Evolutionary conservation across 2,888 invertebrate species (phyloP), one percentile per base, ranked within the genome.

Genomic region (Andrena dorsata): DNA sequence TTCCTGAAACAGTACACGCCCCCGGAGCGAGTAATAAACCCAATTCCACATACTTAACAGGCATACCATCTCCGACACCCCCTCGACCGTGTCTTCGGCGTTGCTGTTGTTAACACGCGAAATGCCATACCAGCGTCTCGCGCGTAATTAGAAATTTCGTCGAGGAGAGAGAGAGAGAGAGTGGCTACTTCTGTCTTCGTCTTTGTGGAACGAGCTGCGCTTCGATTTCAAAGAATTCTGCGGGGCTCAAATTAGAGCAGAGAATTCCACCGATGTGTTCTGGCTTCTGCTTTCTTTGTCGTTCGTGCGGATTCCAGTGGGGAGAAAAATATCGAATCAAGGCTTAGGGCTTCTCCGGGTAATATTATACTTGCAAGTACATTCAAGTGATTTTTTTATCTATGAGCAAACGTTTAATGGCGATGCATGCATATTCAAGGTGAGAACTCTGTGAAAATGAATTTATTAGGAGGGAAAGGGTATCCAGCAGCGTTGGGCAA

Each of bases 11-110:
- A 85, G 85, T 88, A 58, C 73, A 79, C 85, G 79, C 73, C 76
- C 74, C 80, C 65, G 53, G 23, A 77, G 68, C 80, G 83, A 79
- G 82, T 87, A 90, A 89, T 89, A 89, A 90, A 89, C 90, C 86
- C 80, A 87, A 87, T 88, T 83, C 74, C 85, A 89, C 88, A 86
- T 88, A 88, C 82, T 88, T 88, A 88, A 89, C 82, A 78, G 85
- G 77, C 82, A 88, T 82, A 86, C 86, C 82, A 76, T 60, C 75
- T 35, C 75, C 56, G 72, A 60, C 74, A 77, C 71, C 63, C 74
- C 68, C 71, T 56, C 81, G 64, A 73, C 72, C 77, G 56, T 61
- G 84, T 75, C 85, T 79, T 73, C 49, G 77, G 30, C 56, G 51
- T 76, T 66, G 76, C 60, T 58, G 75, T 51, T 72, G 77, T 81